These are phyloP conservation scores for Eueides isabella DNA, from an alignment of 1,140 invertebrate genomes.

Conservation along the genomic window DNA sequence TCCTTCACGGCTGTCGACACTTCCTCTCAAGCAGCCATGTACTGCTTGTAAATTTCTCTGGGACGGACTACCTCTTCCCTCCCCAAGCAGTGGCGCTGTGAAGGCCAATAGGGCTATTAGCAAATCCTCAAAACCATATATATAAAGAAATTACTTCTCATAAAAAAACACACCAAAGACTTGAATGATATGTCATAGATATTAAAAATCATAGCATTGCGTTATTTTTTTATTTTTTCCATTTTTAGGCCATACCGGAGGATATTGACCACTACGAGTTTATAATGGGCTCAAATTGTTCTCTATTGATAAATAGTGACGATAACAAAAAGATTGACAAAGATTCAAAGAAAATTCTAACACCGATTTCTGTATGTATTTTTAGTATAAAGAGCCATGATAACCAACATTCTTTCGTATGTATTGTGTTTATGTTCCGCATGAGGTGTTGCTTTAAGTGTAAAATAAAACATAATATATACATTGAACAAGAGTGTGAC, in stretches of 20 bases:
- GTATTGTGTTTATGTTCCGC: background rate
- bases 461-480: too few relatives aligned
- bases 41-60: too few relatives aligned
- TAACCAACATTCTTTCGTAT: background rate
- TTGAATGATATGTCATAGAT: background rate
- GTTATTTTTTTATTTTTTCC: background rate
- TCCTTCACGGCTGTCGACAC: too few relatives aligned
- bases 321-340: conserved; percentile 40
- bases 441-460: too few relatives aligned
- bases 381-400: background rate
- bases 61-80: too few relatives aligned
- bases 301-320: conserved; percentile 62
- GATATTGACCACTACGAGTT: conserved; percentile 60
- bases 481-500: too few relatives aligned
- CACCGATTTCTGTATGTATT: background rate
- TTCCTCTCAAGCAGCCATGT: too few relatives aligned
- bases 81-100: too few relatives aligned
- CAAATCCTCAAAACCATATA: too few relatives aligned
- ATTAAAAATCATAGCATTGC: background rate
- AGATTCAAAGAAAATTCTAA: background rate
- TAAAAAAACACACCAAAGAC: too few relatives aligned
- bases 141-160: too few relatives aligned
- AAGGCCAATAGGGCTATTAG: too few relatives aligned
- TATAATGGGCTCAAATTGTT: conserved; percentile 64
- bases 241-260: conserved; percentile 55